A percentile compares a stretch with the other conserved stretches of the same genome.
Conservation (phyloP, 2,797 vertebrate species). For the Perdix hodgsoniae region DNA sequence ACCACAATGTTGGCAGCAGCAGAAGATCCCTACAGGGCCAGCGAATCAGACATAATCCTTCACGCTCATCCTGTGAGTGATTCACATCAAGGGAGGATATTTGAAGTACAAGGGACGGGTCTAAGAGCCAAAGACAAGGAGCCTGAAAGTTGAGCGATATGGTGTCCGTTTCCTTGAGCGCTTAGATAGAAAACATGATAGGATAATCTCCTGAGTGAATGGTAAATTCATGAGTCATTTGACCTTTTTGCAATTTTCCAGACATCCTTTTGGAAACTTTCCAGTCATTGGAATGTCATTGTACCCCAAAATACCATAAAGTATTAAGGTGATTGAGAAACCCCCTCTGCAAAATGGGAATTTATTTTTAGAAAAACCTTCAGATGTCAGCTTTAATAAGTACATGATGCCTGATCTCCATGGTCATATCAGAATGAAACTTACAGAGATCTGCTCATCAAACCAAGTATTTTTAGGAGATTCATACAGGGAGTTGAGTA, state of each 20-base stretch:
- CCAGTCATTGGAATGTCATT: slow-evolving; percentile 10
- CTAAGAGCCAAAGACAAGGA: neutral
- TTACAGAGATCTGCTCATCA: slow-evolving; percentile 18
- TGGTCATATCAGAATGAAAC: neutral
- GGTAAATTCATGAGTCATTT: neutral
- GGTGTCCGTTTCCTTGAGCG: neutral
- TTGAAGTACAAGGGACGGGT: neutral
- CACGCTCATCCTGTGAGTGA: neutral
- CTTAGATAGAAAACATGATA: neutral
- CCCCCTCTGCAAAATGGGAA: slow-evolving; percentile 9
- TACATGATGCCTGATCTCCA: neutral
- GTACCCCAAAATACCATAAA: slow-evolving; percentile 40
- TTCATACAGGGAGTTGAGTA: neutral
- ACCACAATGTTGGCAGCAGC: neutral
- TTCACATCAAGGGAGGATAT: neutral
- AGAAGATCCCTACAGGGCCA: accelerated
- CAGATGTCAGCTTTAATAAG: slow-evolving; percentile 48
- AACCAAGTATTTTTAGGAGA: slow-evolving; percentile 17
- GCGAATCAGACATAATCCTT: neutral
- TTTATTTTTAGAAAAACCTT: slow-evolving; percentile 59
- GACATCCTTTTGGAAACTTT: slow-evolving; percentile 44
- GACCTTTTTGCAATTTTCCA: neutral
- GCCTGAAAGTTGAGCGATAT: neutral
- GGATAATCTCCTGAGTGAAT: slow-evolving; percentile 29
- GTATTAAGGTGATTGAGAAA: slow-evolving; percentile 61